Conservation (phyloP, 2,888 invertebrate genomes). For the Himalopsyche kuldschensis region DNA sequence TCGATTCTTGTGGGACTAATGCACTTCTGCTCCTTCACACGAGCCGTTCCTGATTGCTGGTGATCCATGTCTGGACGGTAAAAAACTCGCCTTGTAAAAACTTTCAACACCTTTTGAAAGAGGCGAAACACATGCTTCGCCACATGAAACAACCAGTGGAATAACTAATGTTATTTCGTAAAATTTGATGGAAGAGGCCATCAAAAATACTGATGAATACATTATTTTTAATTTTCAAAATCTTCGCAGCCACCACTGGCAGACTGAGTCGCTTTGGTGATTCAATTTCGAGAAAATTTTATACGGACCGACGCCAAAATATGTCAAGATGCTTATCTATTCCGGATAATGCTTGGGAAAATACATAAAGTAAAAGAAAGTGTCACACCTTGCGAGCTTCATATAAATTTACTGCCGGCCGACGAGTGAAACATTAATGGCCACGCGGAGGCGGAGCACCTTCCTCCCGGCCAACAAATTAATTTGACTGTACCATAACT, state of each 20-base stretch:
- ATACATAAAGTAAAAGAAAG: constrained; percentile 61
- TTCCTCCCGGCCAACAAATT: background rate
- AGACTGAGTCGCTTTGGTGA: background rate
- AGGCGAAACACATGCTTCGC: too few species aligned
- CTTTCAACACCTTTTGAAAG: too few species aligned
- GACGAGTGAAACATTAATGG: constrained; percentile 35
- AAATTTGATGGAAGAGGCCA: too few species aligned
- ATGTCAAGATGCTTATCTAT: constrained; percentile 63
- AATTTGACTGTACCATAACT: background rate
- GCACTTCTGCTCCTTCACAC: too few species aligned
- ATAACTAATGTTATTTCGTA: too few species aligned
- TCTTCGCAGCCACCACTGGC: background rate
- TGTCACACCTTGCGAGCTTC: constrained; percentile 58
- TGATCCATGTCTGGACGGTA: too few species aligned
- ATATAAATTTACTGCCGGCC: constrained; percentile 46
- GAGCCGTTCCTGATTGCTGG: too few species aligned
- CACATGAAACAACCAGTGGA: too few species aligned
- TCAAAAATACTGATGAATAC: too few species aligned
- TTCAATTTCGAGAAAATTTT: constrained; percentile 25
- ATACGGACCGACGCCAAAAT: constrained; percentile 59
- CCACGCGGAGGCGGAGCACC: constrained; percentile 2
- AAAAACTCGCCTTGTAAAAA: too few species aligned
- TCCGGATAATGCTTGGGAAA: constrained; percentile 63
- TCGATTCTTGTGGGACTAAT: too few species aligned
- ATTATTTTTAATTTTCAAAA: background rate